Percentiles rank a stretch among this genome's conserved stretches.
These are phyloP conservation scores for Protonemura montana DNA, from an alignment of 2,888 invertebrate genomes.

Conservation along the genomic window DNA sequence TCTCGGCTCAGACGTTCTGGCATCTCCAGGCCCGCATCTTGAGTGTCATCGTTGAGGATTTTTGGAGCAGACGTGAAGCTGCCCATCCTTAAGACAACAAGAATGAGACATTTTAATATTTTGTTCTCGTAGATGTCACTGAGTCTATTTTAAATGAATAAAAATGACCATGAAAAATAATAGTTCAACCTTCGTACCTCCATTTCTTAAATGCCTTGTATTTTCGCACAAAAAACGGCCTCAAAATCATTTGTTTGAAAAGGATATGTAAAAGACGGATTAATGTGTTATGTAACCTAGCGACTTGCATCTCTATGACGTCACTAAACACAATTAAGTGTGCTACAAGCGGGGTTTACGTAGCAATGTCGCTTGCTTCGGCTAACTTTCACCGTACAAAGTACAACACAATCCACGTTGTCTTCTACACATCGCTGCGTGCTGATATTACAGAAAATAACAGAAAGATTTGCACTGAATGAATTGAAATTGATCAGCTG, in stretches of 20 bases:
- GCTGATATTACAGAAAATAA: background rate
- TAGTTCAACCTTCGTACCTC: background rate
- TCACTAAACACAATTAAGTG: background rate
- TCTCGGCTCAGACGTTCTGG: slow-evolving; percentile 54
- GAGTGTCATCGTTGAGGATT: slow-evolving; percentile 68
- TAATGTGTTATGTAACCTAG: background rate
- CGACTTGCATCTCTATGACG: background rate
- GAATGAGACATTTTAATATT: background rate
- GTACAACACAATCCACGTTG: background rate
- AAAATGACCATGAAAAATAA: background rate
- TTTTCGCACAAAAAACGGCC: slow-evolving; percentile 21
- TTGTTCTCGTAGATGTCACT: background rate
- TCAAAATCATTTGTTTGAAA: slow-evolving; percentile 23
- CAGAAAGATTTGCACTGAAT: background rate
- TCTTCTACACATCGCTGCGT: background rate
- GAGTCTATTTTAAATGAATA: background rate
- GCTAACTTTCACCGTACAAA: slow-evolving; percentile 7
- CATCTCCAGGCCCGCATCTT: slow-evolving; percentile 66
- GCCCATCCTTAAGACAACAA: slow-evolving; percentile 69
- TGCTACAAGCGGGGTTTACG: background rate
- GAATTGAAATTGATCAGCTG: background rate
- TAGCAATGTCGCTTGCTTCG: background rate
- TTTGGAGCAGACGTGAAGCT: slow-evolving; percentile 74
- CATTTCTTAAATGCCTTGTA: slow-evolving; percentile 12
- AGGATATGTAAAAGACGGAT: background rate